These are phyloP conservation scores for Nothobranchius furzeri DNA, from an alignment of 2,113 vertebrate genomes.

Conservation along the genomic window DNA sequence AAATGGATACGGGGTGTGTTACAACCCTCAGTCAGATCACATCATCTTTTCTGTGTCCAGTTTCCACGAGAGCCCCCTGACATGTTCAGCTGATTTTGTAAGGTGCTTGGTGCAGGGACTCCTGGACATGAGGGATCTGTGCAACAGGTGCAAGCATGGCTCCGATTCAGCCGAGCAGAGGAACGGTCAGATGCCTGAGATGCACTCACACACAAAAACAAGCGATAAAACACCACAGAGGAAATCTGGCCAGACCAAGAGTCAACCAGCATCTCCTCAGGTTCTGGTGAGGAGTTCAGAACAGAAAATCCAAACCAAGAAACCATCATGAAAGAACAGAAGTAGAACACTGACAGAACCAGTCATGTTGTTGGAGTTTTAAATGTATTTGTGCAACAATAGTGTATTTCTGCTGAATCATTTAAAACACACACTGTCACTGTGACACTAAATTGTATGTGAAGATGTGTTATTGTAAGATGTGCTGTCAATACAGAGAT, in stretches of 20 bases:
- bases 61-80: conserved; percentile 87
- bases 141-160: conserved; percentile 59
- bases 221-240: not conserved
- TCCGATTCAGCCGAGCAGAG: conserved; percentile 1
- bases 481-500: conserved; percentile 14
- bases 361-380: conserved; percentile 1
- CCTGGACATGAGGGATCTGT: conserved; percentile 86
- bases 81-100: conserved; percentile 83
- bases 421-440: conserved; percentile 17
- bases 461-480: conserved; percentile 13
- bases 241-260: conserved; percentile 11
- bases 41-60: conserved; percentile 93
- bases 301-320: conserved; percentile 49
- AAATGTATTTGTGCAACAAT: conserved; percentile 29
- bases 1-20: conserved; percentile 91
- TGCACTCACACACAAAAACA: conserved; percentile 44
- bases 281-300: conserved; percentile 47
- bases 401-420: conserved; percentile 3
- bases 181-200: conserved; percentile 33
- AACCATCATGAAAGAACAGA: conserved; percentile 16
- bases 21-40: conserved; percentile 91
- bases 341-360: conserved; percentile 26
- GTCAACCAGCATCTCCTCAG: conserved; percentile 32
- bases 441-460: conserved; percentile 30
- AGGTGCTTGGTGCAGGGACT: conserved; percentile 86